phyloP scores from a whole-genome alignment of 1,140 invertebrate species.

The Drosophila pseudoobscura region DNA sequence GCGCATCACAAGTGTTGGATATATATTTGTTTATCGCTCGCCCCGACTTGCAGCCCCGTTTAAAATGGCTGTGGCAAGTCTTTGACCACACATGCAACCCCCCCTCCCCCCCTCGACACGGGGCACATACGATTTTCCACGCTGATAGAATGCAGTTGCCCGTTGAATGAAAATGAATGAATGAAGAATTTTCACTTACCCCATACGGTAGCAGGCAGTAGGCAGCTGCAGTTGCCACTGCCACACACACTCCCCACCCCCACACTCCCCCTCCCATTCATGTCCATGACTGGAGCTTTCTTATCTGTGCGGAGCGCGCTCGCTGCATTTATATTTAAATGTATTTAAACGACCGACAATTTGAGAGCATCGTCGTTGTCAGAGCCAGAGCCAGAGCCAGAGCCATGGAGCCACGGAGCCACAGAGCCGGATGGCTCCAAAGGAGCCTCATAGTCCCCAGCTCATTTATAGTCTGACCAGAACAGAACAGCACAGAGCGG shows the following conservation, averaged over 20 bases:
- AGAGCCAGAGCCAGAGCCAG: slow-evolving; percentile 44
- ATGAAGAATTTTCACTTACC: slow-evolving; percentile 72
- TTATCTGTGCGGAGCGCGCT: slow-evolving; percentile 55
- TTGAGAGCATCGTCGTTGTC: slow-evolving; percentile 74
- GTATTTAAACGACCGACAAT: slow-evolving; percentile 82
- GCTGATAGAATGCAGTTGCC: slow-evolving; percentile 58
- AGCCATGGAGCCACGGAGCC: not conserved
- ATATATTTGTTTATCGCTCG: slow-evolving; percentile 74
- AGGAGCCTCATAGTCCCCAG: slow-evolving; percentile 4
- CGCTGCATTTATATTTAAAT: slow-evolving; percentile 79
- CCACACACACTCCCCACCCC: slow-evolving; percentile 16
- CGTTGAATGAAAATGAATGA: slow-evolving; percentile 68
- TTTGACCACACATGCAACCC: slow-evolving; percentile 29
- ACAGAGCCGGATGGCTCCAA: not conserved
- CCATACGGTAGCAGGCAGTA: slow-evolving; percentile 4
- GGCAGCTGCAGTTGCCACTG: not conserved
- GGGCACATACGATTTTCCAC: slow-evolving; percentile 47
- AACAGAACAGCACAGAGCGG: slow-evolving; percentile 16
- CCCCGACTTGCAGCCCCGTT: slow-evolving; percentile 48
- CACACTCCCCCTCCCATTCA: slow-evolving; percentile 1
- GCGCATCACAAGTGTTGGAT: slow-evolving; percentile 68
- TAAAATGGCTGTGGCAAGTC: slow-evolving; percentile 66
- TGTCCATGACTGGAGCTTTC: slow-evolving; percentile 48
- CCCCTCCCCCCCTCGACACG: not conserved
- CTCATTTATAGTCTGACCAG: slow-evolving; percentile 67